Base-by-base conservation (phyloP, 2,888 invertebrate genomes). In the Calephelis perditalis region DNA sequence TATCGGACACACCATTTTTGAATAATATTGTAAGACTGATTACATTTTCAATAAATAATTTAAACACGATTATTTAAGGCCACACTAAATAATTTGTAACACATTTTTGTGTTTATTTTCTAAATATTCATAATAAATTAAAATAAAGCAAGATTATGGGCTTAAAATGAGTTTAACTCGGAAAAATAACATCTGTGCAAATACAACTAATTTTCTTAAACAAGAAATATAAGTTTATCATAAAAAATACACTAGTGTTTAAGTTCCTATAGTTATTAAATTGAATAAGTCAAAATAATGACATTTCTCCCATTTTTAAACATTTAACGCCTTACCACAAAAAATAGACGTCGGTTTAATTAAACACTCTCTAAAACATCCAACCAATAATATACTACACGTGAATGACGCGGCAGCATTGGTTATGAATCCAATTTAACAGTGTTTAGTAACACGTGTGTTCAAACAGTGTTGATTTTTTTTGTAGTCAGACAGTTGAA, bases 121-220 rank as follows among this genome's bases (percentile, higher is more conserved):
- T 59, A 60, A 56, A 52, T 55, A 56, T 55, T 56, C 57, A 60
- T 64, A 68, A 68, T 67, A 67, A 68, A 65, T 68, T 61, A 67
- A 65, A 64, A 63, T 65, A 64, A 61, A 67, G 65, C 66, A 67
- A 67, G 65, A 61, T 49, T 65, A 65, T 56, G 65, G 52, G 15
- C 15, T 11, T 26, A 47, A 72, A 61, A 65, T 79, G 88, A 88
- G 88, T 88, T 86, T 81, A 73, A 88, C 88, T 88, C 88, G 82
- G 78, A 75, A 67, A 64, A 66, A 67, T 49, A 49, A 49, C 49
- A 49, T 49, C 4, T n/a, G 49, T 49, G 49, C 26, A 49, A 49
- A 15, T 49, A 49, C 26, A 49, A 15, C 49, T 49, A 26, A 49
- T 15, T 7, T 49, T 15, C 9, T 47, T 47, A 47, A 47, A 47